phyloP scores from a whole-genome alignment of 2,888 invertebrate species.

The Nomada flava region DNA sequence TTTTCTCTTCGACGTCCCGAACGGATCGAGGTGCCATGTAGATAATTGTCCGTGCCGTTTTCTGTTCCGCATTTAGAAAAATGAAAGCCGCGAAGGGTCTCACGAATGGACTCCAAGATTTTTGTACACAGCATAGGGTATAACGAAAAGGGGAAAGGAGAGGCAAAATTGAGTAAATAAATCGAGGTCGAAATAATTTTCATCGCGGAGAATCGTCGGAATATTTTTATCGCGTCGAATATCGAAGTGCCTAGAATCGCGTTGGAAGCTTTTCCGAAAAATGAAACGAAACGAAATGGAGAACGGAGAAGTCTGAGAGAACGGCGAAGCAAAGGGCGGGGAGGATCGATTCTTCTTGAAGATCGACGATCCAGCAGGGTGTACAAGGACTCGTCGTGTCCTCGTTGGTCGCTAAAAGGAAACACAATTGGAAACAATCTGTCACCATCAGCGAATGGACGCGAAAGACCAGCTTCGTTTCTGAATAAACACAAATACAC shows the following conservation, averaged over 20 bases:
- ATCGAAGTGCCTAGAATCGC: slow-evolving; percentile 1
- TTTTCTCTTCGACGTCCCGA: background rate
- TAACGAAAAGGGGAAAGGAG: background rate
- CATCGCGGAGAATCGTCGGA: background rate
- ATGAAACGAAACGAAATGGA: background rate
- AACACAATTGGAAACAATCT: slow-evolving; percentile 28
- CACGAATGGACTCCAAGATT: too few relatives aligned
- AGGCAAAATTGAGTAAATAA: too few relatives aligned
- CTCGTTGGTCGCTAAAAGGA: slow-evolving; percentile 69
- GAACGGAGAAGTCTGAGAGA: background rate
- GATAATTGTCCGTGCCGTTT: background rate
- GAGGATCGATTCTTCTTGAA: too few relatives aligned
- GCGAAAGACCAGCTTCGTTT: slow-evolving; percentile 54
- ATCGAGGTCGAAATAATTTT: background rate
- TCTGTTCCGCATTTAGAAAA: background rate
- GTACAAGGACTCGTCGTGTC: slow-evolving; percentile 68
- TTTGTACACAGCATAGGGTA: too few relatives aligned
- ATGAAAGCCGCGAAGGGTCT: background rate
- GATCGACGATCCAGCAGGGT: slow-evolving; percentile 24
- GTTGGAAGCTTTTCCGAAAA: background rate
- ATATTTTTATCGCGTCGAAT: too few relatives aligned
- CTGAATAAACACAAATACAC: slow-evolving; percentile 14
- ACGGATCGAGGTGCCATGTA: background rate
- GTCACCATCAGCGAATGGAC: slow-evolving; percentile 39
- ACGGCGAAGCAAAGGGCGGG: background rate